Percentiles rank a stretch among this genome's conserved stretches.
phyloP scores from a whole-genome alignment of 2,113 vertebrate species.

The Rhynchomys soricoides region DNA sequence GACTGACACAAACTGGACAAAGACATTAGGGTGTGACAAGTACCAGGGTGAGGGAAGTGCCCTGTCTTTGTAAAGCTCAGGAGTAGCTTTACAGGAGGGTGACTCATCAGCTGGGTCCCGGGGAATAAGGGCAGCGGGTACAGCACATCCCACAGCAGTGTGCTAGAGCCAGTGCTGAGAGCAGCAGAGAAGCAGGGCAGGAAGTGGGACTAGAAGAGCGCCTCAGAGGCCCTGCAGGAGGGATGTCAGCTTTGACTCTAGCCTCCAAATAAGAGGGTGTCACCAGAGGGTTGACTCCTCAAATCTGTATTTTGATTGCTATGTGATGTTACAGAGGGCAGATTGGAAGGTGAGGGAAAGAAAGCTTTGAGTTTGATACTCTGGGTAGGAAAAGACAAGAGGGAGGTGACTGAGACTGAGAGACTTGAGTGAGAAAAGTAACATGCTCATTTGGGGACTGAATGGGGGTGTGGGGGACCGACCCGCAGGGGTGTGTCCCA shows the following conservation, averaged over 20 bases:
- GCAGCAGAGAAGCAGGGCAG: not conserved
- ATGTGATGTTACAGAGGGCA: not conserved
- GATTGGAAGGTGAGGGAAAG: not conserved
- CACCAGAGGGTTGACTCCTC: not conserved
- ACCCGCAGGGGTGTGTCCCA: not conserved
- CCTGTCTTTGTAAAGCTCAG: not conserved
- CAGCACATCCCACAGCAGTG: not conserved
- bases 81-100: conserved; percentile 18
- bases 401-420: not conserved
- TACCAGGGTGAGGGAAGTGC: not conserved
- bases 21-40: not conserved
- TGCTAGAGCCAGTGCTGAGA: not conserved
- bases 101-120: not conserved
- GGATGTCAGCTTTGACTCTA: not conserved
- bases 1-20: not conserved
- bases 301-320: not conserved
- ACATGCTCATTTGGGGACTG: too few relatives aligned
- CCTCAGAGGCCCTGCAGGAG: not conserved
- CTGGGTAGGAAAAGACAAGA: not conserved
- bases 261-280: not conserved
- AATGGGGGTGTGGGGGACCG: too few relatives aligned
- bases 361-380: not conserved
- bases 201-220: not conserved
- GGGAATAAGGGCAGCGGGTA: not conserved
- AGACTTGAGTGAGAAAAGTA: not conserved